Evolutionary conservation across 2,113 vertebrate species (phyloP).

Genomic region (Sapajus apella): DNA sequence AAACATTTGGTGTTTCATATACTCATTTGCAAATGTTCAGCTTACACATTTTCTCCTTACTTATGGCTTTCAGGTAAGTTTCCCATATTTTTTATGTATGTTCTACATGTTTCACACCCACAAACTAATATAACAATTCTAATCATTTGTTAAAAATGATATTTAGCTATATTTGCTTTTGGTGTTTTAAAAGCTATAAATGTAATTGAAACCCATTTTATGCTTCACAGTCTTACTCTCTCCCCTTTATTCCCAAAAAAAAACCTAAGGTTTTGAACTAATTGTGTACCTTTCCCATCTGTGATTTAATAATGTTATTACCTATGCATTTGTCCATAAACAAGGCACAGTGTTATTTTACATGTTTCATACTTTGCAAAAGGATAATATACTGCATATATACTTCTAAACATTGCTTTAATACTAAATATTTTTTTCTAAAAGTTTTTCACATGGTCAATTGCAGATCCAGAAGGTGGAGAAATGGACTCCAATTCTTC

Average conservation of each 20-base stretch:
- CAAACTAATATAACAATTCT: background rate
- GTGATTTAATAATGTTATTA: background rate
- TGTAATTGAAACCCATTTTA: background rate
- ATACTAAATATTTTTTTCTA: background rate
- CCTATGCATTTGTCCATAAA: background rate
- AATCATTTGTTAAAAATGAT: background rate
- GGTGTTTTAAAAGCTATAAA: background rate
- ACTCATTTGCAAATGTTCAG: background rate
- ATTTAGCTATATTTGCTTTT: background rate
- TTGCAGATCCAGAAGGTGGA: background rate
- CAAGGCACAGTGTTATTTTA: background rate
- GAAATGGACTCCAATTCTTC: background rate
- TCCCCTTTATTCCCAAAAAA: background rate
- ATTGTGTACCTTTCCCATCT: background rate
- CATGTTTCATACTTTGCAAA: background rate
- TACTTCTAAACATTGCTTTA: background rate
- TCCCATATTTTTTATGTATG: background rate
- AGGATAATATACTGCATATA: background rate
- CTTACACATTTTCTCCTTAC: background rate
- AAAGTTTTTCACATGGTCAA: background rate
- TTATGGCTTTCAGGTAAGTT: background rate
- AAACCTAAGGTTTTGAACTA: background rate
- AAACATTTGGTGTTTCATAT: background rate
- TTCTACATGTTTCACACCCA: background rate
- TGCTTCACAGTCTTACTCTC: background rate